Conservation (phyloP, 2,113 vertebrate species). For the Lipophrys pholis region DNA sequence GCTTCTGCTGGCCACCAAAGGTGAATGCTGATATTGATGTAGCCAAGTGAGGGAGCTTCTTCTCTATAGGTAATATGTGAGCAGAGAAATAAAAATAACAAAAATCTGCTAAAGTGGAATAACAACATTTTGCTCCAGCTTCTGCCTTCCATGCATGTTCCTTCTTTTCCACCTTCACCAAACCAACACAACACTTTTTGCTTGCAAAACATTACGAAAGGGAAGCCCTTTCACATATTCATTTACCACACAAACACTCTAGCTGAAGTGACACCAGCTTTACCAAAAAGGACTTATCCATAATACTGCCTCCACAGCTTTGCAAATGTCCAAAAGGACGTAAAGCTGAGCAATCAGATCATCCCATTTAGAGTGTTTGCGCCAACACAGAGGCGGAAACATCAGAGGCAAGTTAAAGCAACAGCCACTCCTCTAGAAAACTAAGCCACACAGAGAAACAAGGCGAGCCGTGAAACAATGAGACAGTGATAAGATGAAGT, state of each 20-base stretch:
- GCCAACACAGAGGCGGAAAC: conserved; percentile 33
- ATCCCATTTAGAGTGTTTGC: conserved; percentile 24
- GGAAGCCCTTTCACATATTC: conserved; percentile 20
- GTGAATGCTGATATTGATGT: conserved; percentile 18
- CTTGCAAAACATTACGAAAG: conserved; percentile 21
- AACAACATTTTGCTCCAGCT: conserved; percentile 18
- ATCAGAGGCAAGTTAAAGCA: conserved; percentile 7
- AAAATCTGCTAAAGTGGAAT: conserved; percentile 25
- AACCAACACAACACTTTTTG: conserved; percentile 17
- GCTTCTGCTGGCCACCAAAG: conserved; percentile 18
- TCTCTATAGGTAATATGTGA: conserved; percentile 4
- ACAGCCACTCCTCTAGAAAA: conserved; percentile 26
- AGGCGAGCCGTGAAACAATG: conserved; percentile 5
- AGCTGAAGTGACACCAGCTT: conserved; percentile 40
- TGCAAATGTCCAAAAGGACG: conserved; percentile 48
- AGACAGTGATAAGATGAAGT: conserved; percentile 38
- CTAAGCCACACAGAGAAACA: conserved; percentile 8
- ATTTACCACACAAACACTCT: conserved; percentile 41
- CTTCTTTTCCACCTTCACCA: background rate
- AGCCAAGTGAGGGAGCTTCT: conserved; percentile 5
- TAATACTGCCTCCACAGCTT: conserved; percentile 66
- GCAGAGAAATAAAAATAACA: conserved; percentile 23
- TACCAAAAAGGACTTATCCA: conserved; percentile 31
- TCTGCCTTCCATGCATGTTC: background rate
- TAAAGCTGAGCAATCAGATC: conserved; percentile 65